Percentiles rank a stretch among this genome's conserved stretches.
Conservation (phyloP, 2,113 vertebrate species). For the Corydoras sp. region DNA sequence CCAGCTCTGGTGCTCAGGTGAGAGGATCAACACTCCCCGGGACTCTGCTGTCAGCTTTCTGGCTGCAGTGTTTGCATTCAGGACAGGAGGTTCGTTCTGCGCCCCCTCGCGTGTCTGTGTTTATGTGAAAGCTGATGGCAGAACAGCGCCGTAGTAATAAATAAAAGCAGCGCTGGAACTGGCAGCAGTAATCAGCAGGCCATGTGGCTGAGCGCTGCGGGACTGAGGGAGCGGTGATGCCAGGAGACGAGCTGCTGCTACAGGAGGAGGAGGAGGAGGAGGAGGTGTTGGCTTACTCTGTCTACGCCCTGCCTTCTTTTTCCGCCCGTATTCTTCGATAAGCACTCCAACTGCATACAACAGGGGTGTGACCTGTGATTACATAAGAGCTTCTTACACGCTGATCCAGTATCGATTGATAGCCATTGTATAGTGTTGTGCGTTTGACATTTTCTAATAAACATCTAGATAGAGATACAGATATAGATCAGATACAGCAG, state of each 20-base stretch:
- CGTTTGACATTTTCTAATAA: too few relatives aligned
- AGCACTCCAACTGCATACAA: not conserved
- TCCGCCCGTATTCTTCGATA: not conserved
- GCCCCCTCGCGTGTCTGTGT: not conserved
- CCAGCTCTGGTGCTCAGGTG: conserved; percentile 15
- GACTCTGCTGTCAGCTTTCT: not conserved
- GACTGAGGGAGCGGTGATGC: not conserved
- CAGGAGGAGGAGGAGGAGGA: not conserved
- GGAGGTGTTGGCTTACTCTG: not conserved
- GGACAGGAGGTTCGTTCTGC: not conserved
- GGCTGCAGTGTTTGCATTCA: conserved; percentile 3
- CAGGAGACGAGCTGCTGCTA: not conserved
- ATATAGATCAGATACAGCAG: too few relatives aligned
- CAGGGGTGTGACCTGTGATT: not conserved
- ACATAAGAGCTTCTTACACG: too few relatives aligned
- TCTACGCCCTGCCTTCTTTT: not conserved
- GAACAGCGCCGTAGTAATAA: not conserved
- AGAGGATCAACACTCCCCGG: not conserved
- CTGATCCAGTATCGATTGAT: too few relatives aligned
- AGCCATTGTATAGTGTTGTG: too few relatives aligned
- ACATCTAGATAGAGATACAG: too few relatives aligned
- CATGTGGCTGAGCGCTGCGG: not conserved
- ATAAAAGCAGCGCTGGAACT: not conserved
- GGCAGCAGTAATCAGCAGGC: not conserved
- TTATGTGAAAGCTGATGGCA: not conserved